Evolutionary conservation across 1,140 invertebrate genomes (phyloP).

Genomic region (Ladona fulva): DNA sequence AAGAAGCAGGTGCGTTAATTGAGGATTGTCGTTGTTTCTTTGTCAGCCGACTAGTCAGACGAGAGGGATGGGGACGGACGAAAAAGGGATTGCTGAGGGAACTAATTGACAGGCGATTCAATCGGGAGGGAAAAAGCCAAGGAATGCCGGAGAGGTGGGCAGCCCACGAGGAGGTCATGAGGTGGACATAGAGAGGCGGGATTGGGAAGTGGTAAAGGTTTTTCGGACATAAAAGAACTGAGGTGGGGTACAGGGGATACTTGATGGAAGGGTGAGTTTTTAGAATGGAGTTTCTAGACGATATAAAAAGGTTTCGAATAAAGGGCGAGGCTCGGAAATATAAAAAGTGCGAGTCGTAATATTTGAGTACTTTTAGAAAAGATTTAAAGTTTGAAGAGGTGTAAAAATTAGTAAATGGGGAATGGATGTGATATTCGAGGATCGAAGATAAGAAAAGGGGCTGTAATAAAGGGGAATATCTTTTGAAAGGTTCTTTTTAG

Average conservation of each 20-base stretch:
- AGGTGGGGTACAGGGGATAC: background rate
- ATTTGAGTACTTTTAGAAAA: too few relatives aligned
- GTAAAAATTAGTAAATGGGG: too few relatives aligned
- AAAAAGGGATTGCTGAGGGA: background rate
- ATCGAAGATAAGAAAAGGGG: too few relatives aligned
- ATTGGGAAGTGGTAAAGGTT: background rate
- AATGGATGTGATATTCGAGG: too few relatives aligned
- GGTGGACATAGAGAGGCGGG: background rate
- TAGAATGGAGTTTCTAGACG: too few relatives aligned
- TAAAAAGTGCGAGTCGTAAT: too few relatives aligned
- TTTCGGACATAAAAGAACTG: background rate
- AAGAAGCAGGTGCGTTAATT: background rate
- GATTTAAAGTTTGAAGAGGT: too few relatives aligned
- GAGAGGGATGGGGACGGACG: background rate
- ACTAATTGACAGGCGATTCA: slow-evolving; percentile 1
- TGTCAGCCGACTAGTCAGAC: background rate
- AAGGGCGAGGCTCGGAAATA: too few relatives aligned
- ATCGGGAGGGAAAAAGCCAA: background rate
- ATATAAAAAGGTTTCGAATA: too few relatives aligned
- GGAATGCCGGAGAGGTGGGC: background rate
- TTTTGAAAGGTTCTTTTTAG: too few relatives aligned
- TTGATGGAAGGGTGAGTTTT: too few relatives aligned
- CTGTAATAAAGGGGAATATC: too few relatives aligned
- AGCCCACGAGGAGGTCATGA: background rate
- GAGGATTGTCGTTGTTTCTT: background rate